Evolutionary conservation across 2,113 vertebrate genomes (phyloP), one percentile per base, ranked within the genome.

Genomic region (Pampusana beccarii): DNA sequence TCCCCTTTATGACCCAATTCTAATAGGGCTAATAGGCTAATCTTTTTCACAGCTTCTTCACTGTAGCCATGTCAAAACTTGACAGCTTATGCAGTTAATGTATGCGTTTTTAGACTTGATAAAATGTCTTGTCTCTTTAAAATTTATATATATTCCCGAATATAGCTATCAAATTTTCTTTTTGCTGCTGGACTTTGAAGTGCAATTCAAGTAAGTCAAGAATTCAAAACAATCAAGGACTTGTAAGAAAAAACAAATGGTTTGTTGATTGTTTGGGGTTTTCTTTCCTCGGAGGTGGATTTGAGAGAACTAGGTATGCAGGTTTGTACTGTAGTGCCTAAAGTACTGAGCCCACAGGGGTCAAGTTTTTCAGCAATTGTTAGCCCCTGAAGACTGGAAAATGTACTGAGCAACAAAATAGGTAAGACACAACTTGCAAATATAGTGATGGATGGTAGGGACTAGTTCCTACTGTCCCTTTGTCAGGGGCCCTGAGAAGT

Each of bases 171-270:
- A 42, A 60, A 34, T 72, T 91, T 93, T 92, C 42, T 65, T 95
- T 84, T 78, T 89, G 91, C 89, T 95, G 80, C 84, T 97, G 94
- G 86, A 73, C 53, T 95, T 96, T 92, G 16, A 95, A 96, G 95
- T 95, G 96, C 94, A 97, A 96, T 96, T 95, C 80, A 91, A 81
- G 21, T 83, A 86, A 94, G 80, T 81, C 51, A 48, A 48, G 72
- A 81, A 60, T 89, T 86, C 74, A 50, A 92, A 96, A 46, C 65
- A 67, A 50, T 69, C 57, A 36, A 25, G 51, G 86, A 42, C 38
- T 71, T 38, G 12, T n/a, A 88, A 70, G 66, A 36, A 66, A 66
- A 72, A 86, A 54, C 5, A 77, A 61, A 42, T 13, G 11, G 9
- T 75, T 66, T 29, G 46, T 62, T 58, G n/a, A 21, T 42, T 56